Evolutionary conservation across 2,888 invertebrate genomes (phyloP).

Genomic region (Agelastica alni): DNA sequence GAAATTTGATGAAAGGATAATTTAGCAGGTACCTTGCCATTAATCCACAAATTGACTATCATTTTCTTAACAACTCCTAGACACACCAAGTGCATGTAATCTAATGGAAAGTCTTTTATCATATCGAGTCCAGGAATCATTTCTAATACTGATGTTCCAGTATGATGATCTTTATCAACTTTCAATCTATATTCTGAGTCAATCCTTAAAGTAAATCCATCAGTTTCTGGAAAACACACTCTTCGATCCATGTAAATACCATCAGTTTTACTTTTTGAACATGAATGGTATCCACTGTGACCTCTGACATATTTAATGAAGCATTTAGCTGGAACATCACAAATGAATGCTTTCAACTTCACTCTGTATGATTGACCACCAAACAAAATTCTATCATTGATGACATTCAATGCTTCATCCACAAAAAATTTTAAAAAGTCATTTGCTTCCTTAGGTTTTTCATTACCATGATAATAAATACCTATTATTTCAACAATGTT

Average conservation of each 20-base stretch:
- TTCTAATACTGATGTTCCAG: conserved; percentile 5
- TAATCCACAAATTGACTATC: too few species aligned
- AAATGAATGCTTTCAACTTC: conserved; percentile 29
- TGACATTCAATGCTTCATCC: conserved; percentile 23
- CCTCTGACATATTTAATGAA: conserved; percentile 24
- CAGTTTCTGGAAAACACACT: conserved; percentile 9
- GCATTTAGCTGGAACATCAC: conserved; percentile 29
- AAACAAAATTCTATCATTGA: conserved; percentile 26
- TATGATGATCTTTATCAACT: neutral
- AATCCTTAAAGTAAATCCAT: neutral
- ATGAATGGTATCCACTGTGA: conserved; percentile 21
- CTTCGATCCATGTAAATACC: conserved; percentile 6
- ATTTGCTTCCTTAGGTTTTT: conserved; percentile 25
- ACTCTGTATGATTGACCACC: conserved; percentile 17
- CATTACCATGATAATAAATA: conserved; percentile 27
- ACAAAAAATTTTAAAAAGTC: conserved; percentile 30
- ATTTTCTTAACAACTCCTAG: too few species aligned
- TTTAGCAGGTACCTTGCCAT: too few species aligned
- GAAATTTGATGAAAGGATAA: too few species aligned
- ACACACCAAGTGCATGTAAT: too few species aligned
- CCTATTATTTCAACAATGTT: conserved; percentile 20
- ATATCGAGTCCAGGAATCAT: conserved; percentile 4
- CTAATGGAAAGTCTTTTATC: neutral
- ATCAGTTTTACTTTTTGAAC: neutral
- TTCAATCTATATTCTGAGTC: conserved; percentile 5